These are phyloP conservation scores for Scaptomyza polygonia DNA, from an alignment of 2,888 invertebrate genomes.

Conservation along the genomic window DNA sequence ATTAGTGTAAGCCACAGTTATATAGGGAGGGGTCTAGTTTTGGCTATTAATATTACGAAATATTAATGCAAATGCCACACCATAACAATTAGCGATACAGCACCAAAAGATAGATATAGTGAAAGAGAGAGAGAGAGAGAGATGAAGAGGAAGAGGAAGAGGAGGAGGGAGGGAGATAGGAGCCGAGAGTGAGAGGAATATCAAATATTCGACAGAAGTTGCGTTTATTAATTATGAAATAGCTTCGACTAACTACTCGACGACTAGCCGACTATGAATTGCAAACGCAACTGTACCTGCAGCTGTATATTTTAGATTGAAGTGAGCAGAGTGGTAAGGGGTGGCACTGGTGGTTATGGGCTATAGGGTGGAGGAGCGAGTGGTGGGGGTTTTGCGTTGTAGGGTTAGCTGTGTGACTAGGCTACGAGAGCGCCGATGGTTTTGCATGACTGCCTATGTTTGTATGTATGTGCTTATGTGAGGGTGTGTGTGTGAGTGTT, in stretches of 20 bases:
- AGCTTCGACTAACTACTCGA: constrained; percentile 52
- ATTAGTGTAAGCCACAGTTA: constrained; percentile 69
- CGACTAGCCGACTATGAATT: constrained; percentile 56
- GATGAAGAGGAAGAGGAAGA: too few species aligned
- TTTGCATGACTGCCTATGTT: constrained; percentile 27
- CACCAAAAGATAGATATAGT: neutral
- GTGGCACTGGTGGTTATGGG: neutral
- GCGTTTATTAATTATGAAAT: constrained; percentile 66
- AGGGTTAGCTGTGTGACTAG: constrained; percentile 54
- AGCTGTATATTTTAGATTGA: constrained; percentile 30
- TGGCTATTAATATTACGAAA: constrained; percentile 65
- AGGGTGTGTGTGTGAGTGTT: constrained; percentile 21
- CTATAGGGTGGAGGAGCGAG: neutral
- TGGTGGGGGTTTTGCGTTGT: constrained; percentile 28
- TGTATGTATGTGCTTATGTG: constrained; percentile 3
- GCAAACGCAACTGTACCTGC: constrained; percentile 71
- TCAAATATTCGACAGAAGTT: constrained; percentile 56
- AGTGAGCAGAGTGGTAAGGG: constrained; percentile 8
- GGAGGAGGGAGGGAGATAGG: neutral
- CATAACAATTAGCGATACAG: constrained; percentile 60
- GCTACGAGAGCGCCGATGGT: constrained; percentile 47
- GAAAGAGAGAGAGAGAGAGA: neutral
- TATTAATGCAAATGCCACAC: constrained; percentile 64
- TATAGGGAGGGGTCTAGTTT: constrained; percentile 8
- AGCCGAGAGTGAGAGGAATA: neutral